phyloP scores from a whole-genome alignment of 1,140 invertebrate species.

The Periplaneta americana region DNA sequence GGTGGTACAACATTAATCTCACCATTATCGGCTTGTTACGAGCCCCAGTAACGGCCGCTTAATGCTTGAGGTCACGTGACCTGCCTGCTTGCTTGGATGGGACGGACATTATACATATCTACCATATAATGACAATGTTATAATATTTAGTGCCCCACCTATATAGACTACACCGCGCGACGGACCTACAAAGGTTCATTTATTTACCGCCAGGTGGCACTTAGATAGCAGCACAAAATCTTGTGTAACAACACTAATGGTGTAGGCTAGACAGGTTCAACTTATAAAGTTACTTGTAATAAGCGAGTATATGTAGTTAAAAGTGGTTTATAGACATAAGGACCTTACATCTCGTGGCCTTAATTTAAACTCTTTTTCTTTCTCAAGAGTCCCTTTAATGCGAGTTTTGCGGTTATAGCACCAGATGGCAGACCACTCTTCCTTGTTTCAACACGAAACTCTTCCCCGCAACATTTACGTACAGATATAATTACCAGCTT shows the following conservation, averaged over 20 bases:
- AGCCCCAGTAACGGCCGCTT: neutral
- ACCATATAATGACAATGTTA: neutral
- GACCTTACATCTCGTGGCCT: neutral
- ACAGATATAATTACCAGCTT: neutral
- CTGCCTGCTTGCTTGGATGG: neutral
- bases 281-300: neutral
- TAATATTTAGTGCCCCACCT: neutral
- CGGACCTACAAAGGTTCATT: neutral
- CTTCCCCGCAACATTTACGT: neutral
- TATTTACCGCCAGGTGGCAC: neutral
- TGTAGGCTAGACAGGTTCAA: neutral
- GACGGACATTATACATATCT: neutral
- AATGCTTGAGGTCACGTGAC: neutral
- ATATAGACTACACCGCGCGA: neutral
- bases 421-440: neutral
- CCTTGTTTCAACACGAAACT: no score
- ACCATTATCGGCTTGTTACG: neutral
- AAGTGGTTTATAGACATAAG: neutral
- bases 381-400: neutral
- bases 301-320: neutral
- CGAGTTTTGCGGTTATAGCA: conserved; percentile 2
- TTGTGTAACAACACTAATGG: neutral
- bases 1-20: conserved; percentile 1
- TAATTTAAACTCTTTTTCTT: neutral
- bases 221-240: neutral